These are phyloP conservation scores for Oryzias woworae DNA, from an alignment of 2,113 vertebrate species.

Conservation along the genomic window DNA sequence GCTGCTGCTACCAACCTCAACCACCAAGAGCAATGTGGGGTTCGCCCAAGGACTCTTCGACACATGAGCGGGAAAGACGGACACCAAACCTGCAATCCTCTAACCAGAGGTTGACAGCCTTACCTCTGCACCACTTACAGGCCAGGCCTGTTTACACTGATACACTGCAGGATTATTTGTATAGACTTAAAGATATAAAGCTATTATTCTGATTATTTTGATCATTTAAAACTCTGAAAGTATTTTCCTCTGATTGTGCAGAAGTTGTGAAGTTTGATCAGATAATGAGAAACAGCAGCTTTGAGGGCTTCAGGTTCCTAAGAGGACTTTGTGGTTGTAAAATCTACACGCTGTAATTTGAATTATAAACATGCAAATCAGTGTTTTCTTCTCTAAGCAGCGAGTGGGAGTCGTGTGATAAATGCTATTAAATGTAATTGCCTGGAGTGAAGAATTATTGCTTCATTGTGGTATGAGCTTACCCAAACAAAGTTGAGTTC, in stretches of 20 bases:
- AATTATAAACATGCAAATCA: constrained; percentile 5
- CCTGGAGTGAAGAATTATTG: constrained; percentile 4
- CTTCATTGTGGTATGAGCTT: constrained; percentile 25
- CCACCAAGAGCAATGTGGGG: too few species aligned
- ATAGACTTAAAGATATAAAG: too few species aligned
- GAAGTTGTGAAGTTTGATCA: neutral
- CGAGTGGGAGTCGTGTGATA: constrained; percentile 1
- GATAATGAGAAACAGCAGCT: neutral
- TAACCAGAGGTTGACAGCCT: too few species aligned
- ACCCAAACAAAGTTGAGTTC: constrained; percentile 1
- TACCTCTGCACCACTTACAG: too few species aligned
- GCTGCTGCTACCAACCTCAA: too few species aligned
- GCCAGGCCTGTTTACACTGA: too few species aligned
- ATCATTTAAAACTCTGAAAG: too few species aligned
- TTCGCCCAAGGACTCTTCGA: too few species aligned
- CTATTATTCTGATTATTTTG: too few species aligned
- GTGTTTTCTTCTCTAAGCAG: constrained; percentile 6
- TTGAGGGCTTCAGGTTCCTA: neutral
- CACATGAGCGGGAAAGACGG: too few species aligned
- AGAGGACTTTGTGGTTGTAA: neutral
- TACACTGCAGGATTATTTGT: too few species aligned
- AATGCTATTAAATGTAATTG: constrained; percentile 12
- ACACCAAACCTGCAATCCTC: too few species aligned
- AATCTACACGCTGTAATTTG: neutral
- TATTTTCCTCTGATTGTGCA: neutral